Conservation (phyloP, 2,797 vertebrate genomes). For the Myotis myotis region DNA sequence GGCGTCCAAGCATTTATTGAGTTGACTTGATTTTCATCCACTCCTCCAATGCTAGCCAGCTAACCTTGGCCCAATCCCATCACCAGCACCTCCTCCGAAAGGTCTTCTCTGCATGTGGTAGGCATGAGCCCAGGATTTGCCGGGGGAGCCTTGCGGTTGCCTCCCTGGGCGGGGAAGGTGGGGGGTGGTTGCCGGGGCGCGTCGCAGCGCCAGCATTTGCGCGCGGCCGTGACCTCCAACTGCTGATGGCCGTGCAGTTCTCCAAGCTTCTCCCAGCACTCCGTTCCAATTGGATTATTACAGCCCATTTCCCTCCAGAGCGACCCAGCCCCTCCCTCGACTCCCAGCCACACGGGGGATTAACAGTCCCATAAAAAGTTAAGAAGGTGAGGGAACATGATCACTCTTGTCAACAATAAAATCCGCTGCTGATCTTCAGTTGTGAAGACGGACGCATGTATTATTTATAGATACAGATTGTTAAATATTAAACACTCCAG, state of each 20-base stretch:
- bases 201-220: not conserved
- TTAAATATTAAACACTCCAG: slow-evolving; percentile 85
- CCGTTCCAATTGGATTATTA: slow-evolving; percentile 15
- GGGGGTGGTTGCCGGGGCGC: not conserved
- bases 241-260: not conserved
- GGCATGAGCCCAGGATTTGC: not conserved
- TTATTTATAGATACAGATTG: slow-evolving; percentile 81
- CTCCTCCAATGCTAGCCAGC: not conserved
- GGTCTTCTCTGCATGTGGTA: not conserved
- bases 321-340: slow-evolving; percentile 43
- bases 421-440: slow-evolving; percentile 78
- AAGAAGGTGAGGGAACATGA: slow-evolving; percentile 78
- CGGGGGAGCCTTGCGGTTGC: not conserved
- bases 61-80: not conserved
- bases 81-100: not conserved
- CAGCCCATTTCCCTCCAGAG: slow-evolving; percentile 54
- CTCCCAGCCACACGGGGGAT: slow-evolving; percentile 72
- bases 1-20: slow-evolving; percentile 33
- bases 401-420: slow-evolving; percentile 83
- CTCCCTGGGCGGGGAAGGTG: not conserved
- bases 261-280: not conserved
- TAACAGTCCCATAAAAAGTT: slow-evolving; percentile 80
- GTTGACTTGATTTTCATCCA: not conserved
- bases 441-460: slow-evolving; percentile 79
- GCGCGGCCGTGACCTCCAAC: not conserved